These are phyloP conservation scores for Apostichopus leukothele DNA, from an alignment of 53 echinoderm and acorn worm genomes.

Conservation along the genomic window DNA sequence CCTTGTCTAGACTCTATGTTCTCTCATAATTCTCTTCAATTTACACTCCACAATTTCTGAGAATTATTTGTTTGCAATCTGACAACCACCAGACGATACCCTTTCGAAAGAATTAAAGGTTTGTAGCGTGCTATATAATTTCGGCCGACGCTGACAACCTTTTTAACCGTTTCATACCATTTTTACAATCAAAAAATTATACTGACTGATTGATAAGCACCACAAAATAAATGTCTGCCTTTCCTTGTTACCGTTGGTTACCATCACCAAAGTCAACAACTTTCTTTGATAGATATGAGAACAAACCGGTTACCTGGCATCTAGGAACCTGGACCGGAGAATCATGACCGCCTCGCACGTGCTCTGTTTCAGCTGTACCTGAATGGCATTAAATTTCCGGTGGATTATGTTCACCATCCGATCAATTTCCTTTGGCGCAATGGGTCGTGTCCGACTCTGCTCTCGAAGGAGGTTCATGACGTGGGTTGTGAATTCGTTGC, in stretches of 20 bases:
- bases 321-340: slow-evolving; percentile 92
- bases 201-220: background rate
- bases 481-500: slow-evolving; percentile 99
- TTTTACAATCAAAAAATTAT: no score
- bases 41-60: no score
- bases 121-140: no score
- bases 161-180: no score
- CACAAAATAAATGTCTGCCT: background rate
- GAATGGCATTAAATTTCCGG: slow-evolving; percentile 99
- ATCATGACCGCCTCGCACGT: slow-evolving; percentile 99
- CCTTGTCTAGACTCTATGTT: no score
- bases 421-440: slow-evolving; percentile 99
- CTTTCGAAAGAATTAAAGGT: no score
- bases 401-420: slow-evolving; percentile 99
- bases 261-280: background rate
- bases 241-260: background rate
- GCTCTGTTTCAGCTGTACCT: slow-evolving; percentile 98
- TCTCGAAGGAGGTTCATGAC: slow-evolving; percentile 99
- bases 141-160: no score
- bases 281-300: background rate
- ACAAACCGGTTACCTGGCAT: slow-evolving; percentile 73
- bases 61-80: no score
- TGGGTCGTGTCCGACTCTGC: slow-evolving; percentile 98
- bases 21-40: no score
- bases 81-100: no score